Conservation (phyloP, 2,113 vertebrate genomes). For the Gnathonemus echidnorhynchus region DNA sequence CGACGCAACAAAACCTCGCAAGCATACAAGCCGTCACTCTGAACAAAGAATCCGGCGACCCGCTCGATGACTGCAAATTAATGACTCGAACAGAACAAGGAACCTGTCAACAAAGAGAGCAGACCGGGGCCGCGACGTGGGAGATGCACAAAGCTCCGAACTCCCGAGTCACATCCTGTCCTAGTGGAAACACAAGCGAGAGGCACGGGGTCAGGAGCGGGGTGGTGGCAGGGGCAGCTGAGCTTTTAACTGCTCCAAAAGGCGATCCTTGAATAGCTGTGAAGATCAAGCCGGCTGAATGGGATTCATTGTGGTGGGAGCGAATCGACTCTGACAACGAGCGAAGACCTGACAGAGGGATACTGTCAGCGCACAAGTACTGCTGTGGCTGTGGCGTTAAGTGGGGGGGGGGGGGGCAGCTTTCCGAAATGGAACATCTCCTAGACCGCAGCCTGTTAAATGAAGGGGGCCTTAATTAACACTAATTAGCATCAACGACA, state of each 20-base stretch:
- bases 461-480: conserved; percentile 58
- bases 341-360: conserved; percentile 48
- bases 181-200: conserved; percentile 38
- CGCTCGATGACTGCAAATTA: conserved; percentile 18
- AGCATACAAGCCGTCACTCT: background rate
- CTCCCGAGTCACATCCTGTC: conserved; percentile 35
- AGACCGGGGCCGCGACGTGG: conserved; percentile 49
- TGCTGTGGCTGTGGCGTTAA: conserved; percentile 24
- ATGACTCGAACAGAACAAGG: conserved; percentile 25
- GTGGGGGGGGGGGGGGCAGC: background rate
- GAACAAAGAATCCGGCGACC: background rate
- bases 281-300: conserved; percentile 52
- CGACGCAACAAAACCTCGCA: conserved; percentile 12
- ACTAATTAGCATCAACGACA: conserved; percentile 68
- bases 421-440: background rate
- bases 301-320: conserved; percentile 47
- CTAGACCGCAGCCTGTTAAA: conserved; percentile 23
- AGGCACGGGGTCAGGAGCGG: conserved; percentile 12
- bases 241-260: conserved; percentile 38
- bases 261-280: conserved; percentile 40
- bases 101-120: conserved; percentile 42
- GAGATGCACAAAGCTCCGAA: conserved; percentile 33
- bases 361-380: conserved; percentile 32
- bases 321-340: conserved; percentile 52
- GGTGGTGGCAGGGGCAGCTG: conserved; percentile 28